Base-by-base conservation (phyloP, 2,888 invertebrate genomes). In the Furcula furcula region DNA sequence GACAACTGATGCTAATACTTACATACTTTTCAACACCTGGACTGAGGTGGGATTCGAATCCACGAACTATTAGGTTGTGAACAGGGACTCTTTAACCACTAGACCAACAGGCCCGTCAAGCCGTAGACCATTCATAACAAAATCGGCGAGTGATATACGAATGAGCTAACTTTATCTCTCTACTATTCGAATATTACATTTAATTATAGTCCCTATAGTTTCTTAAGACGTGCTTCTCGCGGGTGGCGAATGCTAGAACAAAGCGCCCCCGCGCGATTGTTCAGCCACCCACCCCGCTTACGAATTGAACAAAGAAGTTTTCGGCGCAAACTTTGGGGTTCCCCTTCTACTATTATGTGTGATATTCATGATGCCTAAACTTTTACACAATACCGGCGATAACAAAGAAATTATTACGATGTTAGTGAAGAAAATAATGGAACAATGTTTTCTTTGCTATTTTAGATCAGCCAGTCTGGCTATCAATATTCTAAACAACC, bases 291-390 rank as follows among this genome's bases (percentile, higher is more conserved):
- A 12, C 48, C 31, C 31, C 40, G 25, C 45, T 43, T 29, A 38
- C 41, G 35, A 47, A 42, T 52, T 49, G 28, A 60, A 55, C 61
- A 65, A 65, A 55, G 55, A 62, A 60, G 36, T 58, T 64, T 67
- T 51, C 27, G 44, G 45, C 18, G 20, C 37, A 28, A 59, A 55
- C 47, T 65, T 61, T 42, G 29, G 27, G 21, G 5, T 16, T 11
- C 27, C 23, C 9, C 30, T 18, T 11, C 29, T n/a, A 42, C 36
- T 50, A 51, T 45, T 50, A 49, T 49, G 47, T 50, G 53, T 46
- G 42, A 47, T 46, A 55, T 59, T 46, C 48, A 45, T 51, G 40
- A 44, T 36, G 35, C 34, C 23, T 31, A 29, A 58, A 53, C 46
- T 55, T 56, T 40, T 39, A 31, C 33, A 55, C 36, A 56, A 55